Evolutionary conservation across 2,113 vertebrate species (phyloP), one percentile per base, ranked within the genome.

Genomic region (cattle (Bos taurus)): DNA sequence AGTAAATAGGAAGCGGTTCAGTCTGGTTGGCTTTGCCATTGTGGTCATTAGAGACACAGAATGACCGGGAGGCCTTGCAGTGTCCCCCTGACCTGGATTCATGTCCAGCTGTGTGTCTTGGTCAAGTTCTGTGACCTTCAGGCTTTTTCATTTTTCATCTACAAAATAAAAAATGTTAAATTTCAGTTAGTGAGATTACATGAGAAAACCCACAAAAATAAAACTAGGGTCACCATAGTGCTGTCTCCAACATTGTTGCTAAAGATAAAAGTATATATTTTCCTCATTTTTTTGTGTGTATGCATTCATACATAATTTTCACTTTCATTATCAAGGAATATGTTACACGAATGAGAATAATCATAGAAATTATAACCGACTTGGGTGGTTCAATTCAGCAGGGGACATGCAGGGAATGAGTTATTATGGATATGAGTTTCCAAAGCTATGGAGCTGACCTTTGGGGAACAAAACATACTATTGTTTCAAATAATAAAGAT

Each of bases 401-500:
- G 3, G 14, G 28, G 88, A n/a, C 17, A 21, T 96, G 17, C 16
- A 96, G 25, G 28, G 50, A 71, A 16, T 80, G 60, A 67, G 1
- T 86, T 77, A 33, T 46, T 15, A 48, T 40, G 23, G 5, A 40
- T 30, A 30, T 16, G 25, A 19, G 12, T n/a, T 86, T 89, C 25
- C 25, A 64, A 74, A 77, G 19, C 26, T n/a, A 7, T 91, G 60
- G 4, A 77, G 52, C 21, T 82, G 48, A 5, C 3, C 23, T 43
- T 95, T 46, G 30, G 19, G 62, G 90, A 80, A 94, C 17, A 71
- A 78, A 50, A 67, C 36, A 52, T 43, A 16, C 6, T n/a, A 6
- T 30, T 59, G 54, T 93, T 91, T 95, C 50, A 82, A 83, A 78
- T 57, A 50, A 40, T 74, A 43, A 90, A 90, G 21, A n/a, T 59